phyloP scores from a whole-genome alignment of 2,113 vertebrate species.

The Oreochromis tanganicae region DNA sequence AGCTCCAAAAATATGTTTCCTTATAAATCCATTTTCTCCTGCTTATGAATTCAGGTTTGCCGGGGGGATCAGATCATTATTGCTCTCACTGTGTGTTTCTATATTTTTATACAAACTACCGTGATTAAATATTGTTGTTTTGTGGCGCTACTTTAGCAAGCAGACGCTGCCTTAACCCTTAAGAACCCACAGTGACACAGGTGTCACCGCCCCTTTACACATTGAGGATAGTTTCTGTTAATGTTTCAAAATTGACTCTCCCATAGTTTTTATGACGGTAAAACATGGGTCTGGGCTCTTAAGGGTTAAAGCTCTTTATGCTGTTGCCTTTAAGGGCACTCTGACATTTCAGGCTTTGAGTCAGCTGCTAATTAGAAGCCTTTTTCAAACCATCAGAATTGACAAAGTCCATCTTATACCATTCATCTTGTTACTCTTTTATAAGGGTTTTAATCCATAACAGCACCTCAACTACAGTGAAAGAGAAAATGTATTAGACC shows the following conservation, averaged over 20 bases:
- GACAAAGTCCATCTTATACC: not conserved
- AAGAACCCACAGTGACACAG: no score
- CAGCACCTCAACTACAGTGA: not conserved
- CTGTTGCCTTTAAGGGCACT: not conserved
- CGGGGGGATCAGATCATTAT: not conserved
- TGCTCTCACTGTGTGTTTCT: not conserved
- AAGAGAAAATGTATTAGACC: not conserved
- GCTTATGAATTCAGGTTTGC: not conserved
- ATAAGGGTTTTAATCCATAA: not conserved
- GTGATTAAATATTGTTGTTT: not conserved
- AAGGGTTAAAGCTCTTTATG: not conserved
- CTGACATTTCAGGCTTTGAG: not conserved
- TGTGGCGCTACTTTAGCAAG: not conserved
- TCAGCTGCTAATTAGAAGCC: not conserved
- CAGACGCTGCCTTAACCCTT: accelerated
- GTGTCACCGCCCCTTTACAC: no score
- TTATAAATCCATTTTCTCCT: not conserved
- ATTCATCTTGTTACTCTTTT: not conserved
- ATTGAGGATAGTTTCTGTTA: no score
- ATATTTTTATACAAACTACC: not conserved
- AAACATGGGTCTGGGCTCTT: no score
- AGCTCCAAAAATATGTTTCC: not conserved
- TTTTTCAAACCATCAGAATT: not conserved
- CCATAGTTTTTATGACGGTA: no score
- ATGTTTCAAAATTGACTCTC: no score